A percentile compares a stretch with the other conserved stretches of the same genome.
phyloP scores from a whole-genome alignment of 2,797 vertebrate species.

The Malurus splendens region DNA sequence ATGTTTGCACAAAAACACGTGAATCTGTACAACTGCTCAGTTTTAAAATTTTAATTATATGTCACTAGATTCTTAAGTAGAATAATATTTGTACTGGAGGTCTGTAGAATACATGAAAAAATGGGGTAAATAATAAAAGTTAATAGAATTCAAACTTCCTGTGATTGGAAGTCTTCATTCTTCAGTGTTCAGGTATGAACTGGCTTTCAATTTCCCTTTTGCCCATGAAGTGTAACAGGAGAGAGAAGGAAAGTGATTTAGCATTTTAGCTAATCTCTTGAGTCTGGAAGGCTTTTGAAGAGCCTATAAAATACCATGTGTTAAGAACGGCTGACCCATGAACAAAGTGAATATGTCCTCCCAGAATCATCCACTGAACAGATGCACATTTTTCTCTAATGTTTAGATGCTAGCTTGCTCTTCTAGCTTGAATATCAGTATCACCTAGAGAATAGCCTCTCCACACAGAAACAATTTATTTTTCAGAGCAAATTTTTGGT shows the following conservation, averaged over 20 bases:
- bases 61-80: background rate
- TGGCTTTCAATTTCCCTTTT: background rate
- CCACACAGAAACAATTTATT: background rate
- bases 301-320: background rate
- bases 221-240: background rate
- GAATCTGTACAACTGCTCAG: background rate
- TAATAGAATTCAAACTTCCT: background rate
- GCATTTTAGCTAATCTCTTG: background rate
- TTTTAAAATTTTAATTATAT: background rate
- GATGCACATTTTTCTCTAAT: background rate
- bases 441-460: background rate
- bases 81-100: background rate
- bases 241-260: background rate
- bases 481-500: background rate
- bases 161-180: background rate
- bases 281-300: background rate
- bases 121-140: background rate
- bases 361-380: background rate
- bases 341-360: background rate
- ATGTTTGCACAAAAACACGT: background rate
- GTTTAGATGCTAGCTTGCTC: background rate
- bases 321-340: background rate
- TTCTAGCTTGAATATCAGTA: background rate
- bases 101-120: background rate
- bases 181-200: background rate